A percentile compares a stretch with the other conserved stretches of the same genome.
Evolutionary conservation across 2,888 invertebrate genomes (phyloP).

Genomic region (Philonicus albiceps): DNA sequence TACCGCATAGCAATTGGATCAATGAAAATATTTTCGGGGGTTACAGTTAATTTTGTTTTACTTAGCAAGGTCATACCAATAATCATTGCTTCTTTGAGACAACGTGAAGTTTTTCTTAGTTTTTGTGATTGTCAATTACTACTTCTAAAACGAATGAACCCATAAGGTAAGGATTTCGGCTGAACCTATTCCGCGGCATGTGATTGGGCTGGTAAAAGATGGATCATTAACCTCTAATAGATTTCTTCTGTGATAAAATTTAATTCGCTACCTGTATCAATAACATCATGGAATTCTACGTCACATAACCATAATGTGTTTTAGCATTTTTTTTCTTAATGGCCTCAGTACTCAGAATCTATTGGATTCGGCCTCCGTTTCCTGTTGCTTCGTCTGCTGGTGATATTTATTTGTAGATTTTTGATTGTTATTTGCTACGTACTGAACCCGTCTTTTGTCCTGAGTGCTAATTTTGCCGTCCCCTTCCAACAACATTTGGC

Average conservation of each 20-base stretch:
- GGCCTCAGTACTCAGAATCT: not conserved
- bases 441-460: not conserved
- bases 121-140: not conserved
- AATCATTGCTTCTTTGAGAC: not conserved
- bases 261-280: not conserved
- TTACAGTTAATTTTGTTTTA: not conserved
- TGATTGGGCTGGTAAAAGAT: not conserved
- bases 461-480: not conserved
- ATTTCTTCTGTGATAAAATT: not conserved
- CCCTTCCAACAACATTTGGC: not conserved
- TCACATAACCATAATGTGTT: not conserved
- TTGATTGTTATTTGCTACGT: not conserved
- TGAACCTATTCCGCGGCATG: not conserved
- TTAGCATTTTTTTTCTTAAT: not conserved
- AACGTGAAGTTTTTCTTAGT: not conserved
- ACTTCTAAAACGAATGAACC: not conserved
- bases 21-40: not conserved
- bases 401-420: not conserved
- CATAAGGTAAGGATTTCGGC: not conserved
- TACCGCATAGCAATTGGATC: not conserved
- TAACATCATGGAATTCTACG: not conserved
- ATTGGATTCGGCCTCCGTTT: not conserved
- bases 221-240: not conserved
- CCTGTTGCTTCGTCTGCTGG: not conserved
- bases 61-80: not conserved